These are phyloP conservation scores for Agrochola litura DNA, from an alignment of 2,888 invertebrate species.

Conservation along the genomic window DNA sequence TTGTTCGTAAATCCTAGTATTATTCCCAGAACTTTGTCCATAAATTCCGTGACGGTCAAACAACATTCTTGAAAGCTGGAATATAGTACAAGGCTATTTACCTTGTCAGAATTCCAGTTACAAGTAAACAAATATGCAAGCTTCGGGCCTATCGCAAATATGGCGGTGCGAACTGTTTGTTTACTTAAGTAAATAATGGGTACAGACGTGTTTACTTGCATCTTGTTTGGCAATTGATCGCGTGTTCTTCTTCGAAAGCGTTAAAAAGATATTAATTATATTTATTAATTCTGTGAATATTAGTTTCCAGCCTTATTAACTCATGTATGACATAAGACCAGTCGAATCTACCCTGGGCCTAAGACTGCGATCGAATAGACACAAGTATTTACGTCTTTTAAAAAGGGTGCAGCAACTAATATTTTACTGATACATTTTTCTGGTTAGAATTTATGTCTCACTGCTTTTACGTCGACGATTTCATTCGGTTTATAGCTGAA, in stretches of 20 bases:
- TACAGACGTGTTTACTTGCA: background rate
- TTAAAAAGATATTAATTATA: background rate
- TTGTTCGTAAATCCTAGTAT: background rate
- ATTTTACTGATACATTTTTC: no score
- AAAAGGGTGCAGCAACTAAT: no score
- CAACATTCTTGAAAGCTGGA: background rate
- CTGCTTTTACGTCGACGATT: no score
- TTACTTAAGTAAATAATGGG: background rate
- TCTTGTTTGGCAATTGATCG: constrained; percentile 8
- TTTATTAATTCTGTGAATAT: background rate
- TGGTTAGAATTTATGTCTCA: no score
- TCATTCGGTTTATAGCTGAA: no score
- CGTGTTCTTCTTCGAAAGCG: background rate
- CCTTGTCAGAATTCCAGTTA: background rate
- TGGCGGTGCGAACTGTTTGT: background rate
- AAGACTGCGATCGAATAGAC: no score
- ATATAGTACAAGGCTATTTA: background rate
- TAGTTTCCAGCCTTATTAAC: background rate
- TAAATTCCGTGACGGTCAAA: background rate
- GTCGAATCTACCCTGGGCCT: background rate
- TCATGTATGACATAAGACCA: background rate
- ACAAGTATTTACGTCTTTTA: no score
- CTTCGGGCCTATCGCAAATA: background rate
- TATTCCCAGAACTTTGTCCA: background rate
- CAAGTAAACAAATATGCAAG: constrained; percentile 10